These are phyloP conservation scores for Acipenser transmontanus DNA, from an alignment of 2,797 vertebrate species.

Conservation along the genomic window DNA sequence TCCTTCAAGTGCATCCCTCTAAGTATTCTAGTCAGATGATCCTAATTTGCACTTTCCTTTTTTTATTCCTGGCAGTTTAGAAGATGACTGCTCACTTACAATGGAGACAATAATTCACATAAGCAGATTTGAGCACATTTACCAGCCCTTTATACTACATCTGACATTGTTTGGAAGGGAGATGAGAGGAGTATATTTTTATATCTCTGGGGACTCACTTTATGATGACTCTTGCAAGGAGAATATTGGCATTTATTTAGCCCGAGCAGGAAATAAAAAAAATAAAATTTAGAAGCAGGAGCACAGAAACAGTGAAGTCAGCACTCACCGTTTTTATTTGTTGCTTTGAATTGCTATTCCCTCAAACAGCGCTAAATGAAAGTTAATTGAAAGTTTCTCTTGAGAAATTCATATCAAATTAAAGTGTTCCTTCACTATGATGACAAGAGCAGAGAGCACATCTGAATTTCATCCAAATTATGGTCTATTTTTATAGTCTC, in stretches of 20 bases:
- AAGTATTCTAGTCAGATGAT: slow-evolving; percentile 33
- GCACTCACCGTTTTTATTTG: slow-evolving; percentile 69
- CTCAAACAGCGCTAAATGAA: slow-evolving; percentile 76
- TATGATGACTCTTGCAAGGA: slow-evolving; percentile 86
- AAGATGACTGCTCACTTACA: slow-evolving; percentile 61
- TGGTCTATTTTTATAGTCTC: slow-evolving; percentile 75
- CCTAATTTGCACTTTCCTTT: slow-evolving; percentile 35
- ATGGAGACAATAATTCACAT: slow-evolving; percentile 60
- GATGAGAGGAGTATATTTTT: slow-evolving; percentile 74
- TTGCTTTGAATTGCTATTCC: slow-evolving; percentile 67
- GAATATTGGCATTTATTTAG: slow-evolving; percentile 92
- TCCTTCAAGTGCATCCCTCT: slow-evolving; percentile 37
- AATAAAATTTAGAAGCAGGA: slow-evolving; percentile 61
- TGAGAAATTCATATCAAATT: slow-evolving; percentile 82
- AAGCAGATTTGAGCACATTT: slow-evolving; percentile 75
- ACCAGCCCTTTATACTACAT: slow-evolving; percentile 67
- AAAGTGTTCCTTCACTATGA: slow-evolving; percentile 68
- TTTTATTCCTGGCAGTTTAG: slow-evolving; percentile 53
- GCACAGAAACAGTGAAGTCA: slow-evolving; percentile 65
- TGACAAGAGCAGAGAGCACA: slow-evolving; percentile 64
- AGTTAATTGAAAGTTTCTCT: slow-evolving; percentile 87
- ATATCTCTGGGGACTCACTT: slow-evolving; percentile 67
- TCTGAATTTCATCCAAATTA: slow-evolving; percentile 69
- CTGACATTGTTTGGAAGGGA: slow-evolving; percentile 74
- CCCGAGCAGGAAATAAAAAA: slow-evolving; percentile 72